Evolutionary conservation across 2,797 vertebrate genomes (phyloP), one percentile per base, ranked within the genome.

Genomic region (Allochrocebus solatus): DNA sequence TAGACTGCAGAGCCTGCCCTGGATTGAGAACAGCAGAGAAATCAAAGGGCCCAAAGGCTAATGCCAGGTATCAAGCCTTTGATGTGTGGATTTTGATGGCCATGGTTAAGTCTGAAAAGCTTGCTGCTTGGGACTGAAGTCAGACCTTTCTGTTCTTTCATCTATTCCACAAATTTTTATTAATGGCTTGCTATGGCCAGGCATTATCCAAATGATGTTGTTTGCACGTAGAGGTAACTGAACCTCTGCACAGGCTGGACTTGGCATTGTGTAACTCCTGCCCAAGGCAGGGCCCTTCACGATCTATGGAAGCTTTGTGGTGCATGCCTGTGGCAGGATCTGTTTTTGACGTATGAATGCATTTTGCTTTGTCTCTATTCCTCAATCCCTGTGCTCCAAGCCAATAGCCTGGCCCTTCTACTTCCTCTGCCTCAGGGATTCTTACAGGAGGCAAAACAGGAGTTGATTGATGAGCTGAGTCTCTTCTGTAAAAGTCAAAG

Each of bases 271-370:
- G 41, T 83, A 17, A 72, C 92, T 82, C 28, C 88, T 46, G 55
- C 36, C 39, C 91, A 36, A 86, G 83, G 81, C 81, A 9, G 0
- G 8, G 75, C 48, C 82, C 67, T 89, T 89, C 48, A 55, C 1
- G 1, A 24, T 43, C 75, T 67, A 9, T 64, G 59, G 89, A 82
- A 57, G 79, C 14, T 93, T 96, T 78, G 61, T 67, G 83, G 91
- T 59, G 61, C 46, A 13, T 74, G 89, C 89, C 85, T 89, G 75
- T 90, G 89, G 91, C 82, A 80, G 93, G 39, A 95, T 94, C 89
- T 96, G 9, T 91, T 96, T 97, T 94, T 91, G 94, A 93, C 4
- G 1, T 83, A 36, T 43, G 91, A 93, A 67, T 92, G 48, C 9
- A 41, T 86, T 92, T 95, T 97, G 33, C 8, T 79, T 41, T 67